A percentile compares a stretch with the other conserved stretches of the same genome.
These are phyloP conservation scores for Cenopis cana DNA, from an alignment of 2,888 invertebrate species.

Conservation along the genomic window DNA sequence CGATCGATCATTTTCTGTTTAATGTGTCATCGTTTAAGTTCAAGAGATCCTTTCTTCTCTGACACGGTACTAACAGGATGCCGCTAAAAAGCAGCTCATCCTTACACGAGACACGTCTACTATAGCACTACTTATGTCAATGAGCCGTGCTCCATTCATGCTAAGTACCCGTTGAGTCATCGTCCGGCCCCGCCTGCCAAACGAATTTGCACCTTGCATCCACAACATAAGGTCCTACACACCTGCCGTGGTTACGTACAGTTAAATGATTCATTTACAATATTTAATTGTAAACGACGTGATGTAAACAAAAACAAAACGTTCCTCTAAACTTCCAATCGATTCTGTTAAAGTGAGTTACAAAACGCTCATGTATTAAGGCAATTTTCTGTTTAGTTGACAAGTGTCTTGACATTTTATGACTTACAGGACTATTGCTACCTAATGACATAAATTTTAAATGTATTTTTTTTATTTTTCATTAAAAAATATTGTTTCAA, in stretches of 20 bases:
- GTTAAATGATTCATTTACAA: background rate
- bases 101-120: slow-evolving; percentile 31
- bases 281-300: slow-evolving; percentile 12
- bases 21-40: background rate
- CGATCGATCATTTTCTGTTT: too few relatives aligned
- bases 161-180: slow-evolving; percentile 29
- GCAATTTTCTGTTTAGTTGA: too few relatives aligned
- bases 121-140: slow-evolving; percentile 31
- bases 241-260: slow-evolving; percentile 2
- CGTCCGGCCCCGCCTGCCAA: slow-evolving; percentile 1
- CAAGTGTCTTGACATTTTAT: too few relatives aligned
- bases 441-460: too few relatives aligned
- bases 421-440: too few relatives aligned
- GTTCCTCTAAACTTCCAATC: slow-evolving; percentile 9
- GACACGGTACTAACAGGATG: slow-evolving; percentile 28
- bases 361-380: too few relatives aligned
- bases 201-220: background rate
- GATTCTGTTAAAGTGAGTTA: slow-evolving; percentile 11
- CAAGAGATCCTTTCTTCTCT: background rate
- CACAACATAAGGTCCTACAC: background rate
- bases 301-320: slow-evolving; percentile 29
- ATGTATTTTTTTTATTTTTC: too few relatives aligned
- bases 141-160: slow-evolving; percentile 29
- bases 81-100: slow-evolving; percentile 18
- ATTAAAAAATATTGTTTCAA: too few relatives aligned